These are phyloP conservation scores for Ceyx margarethae DNA, from an alignment of 2,113 vertebrate genomes.

Conservation along the genomic window DNA sequence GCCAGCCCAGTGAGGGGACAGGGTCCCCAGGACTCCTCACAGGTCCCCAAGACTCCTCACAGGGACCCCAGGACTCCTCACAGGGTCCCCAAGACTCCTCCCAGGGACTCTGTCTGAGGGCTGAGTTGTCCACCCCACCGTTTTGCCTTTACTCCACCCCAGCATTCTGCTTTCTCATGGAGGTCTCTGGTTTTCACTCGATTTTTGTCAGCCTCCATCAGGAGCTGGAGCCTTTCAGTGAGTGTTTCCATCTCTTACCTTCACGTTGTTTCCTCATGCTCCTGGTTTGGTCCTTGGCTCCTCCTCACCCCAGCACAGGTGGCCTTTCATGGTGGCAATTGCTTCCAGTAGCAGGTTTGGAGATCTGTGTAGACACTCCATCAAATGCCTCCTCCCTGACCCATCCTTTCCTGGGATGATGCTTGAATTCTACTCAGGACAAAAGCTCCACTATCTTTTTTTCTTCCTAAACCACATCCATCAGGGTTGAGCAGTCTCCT, in stretches of 20 bases:
- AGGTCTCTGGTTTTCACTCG: rapidly evolving
- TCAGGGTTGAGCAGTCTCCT: background rate
- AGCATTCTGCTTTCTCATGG: too few species aligned
- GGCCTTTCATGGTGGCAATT: background rate
- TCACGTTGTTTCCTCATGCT: rapidly evolving
- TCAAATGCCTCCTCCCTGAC: background rate
- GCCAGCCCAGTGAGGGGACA: background rate
- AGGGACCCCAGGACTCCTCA: too few species aligned
- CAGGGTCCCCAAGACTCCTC: background rate
- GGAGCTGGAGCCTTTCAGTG: background rate
- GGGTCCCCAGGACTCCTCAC: too few species aligned
- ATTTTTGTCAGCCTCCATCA: background rate
- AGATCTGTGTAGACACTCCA: background rate
- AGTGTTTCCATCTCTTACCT: background rate
- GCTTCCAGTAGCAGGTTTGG: background rate
- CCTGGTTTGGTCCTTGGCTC: rapidly evolving
- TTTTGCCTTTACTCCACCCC: too few species aligned
- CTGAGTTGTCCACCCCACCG: background rate
- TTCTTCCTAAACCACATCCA: background rate
- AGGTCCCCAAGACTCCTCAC: too few species aligned
- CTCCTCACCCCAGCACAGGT: rapidly evolving
- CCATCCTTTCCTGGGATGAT: background rate
- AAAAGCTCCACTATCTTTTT: background rate
- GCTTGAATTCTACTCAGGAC: background rate
- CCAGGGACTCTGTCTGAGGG: background rate